These are phyloP conservation scores for Listronotus oregonensis DNA, from an alignment of 1,140 invertebrate genomes.

Conservation along the genomic window DNA sequence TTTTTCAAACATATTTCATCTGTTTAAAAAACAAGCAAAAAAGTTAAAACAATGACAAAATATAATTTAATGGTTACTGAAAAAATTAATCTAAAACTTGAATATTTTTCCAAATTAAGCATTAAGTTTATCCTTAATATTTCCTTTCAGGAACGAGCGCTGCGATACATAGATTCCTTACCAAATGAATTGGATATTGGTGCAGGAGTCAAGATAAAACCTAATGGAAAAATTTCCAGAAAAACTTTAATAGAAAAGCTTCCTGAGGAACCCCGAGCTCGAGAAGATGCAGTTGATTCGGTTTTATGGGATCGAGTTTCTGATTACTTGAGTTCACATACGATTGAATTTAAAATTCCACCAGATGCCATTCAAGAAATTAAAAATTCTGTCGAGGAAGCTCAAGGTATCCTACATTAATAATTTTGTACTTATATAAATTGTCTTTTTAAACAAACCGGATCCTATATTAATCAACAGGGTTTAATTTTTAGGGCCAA, in stretches of 20 bases:
- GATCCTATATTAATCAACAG: too few species aligned
- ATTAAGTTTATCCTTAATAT: slow-evolving; percentile 6
- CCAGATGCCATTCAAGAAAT: slow-evolving; percentile 69
- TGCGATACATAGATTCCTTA: slow-evolving; percentile 68
- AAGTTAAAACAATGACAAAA: too few species aligned
- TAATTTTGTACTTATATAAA: too few species aligned
- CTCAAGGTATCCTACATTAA: slow-evolving; percentile 49
- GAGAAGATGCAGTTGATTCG: slow-evolving; percentile 77
- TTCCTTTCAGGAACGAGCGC: slow-evolving; percentile 65
- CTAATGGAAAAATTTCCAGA: slow-evolving; percentile 55
- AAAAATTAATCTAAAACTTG: neutral
- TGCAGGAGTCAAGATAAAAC: slow-evolving; percentile 73
- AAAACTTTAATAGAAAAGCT: slow-evolving; percentile 60
- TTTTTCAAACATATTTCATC: too few species aligned
- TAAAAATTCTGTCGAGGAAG: slow-evolving; percentile 68
- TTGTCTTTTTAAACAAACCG: too few species aligned
- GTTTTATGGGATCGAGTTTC: slow-evolving; percentile 73
- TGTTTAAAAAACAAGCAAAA: too few species aligned
- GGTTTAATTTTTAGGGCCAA: too few species aligned
- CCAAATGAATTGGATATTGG: slow-evolving; percentile 64
- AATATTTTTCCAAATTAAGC: too few species aligned
- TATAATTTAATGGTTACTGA: too few species aligned
- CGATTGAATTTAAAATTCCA: slow-evolving; percentile 76
- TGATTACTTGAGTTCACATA: slow-evolving; percentile 77
- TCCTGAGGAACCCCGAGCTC: slow-evolving; percentile 69